Evolutionary conservation across 2,888 invertebrate genomes (phyloP), one percentile per base, ranked within the genome.

Genomic region (Baronia brevicornis): DNA sequence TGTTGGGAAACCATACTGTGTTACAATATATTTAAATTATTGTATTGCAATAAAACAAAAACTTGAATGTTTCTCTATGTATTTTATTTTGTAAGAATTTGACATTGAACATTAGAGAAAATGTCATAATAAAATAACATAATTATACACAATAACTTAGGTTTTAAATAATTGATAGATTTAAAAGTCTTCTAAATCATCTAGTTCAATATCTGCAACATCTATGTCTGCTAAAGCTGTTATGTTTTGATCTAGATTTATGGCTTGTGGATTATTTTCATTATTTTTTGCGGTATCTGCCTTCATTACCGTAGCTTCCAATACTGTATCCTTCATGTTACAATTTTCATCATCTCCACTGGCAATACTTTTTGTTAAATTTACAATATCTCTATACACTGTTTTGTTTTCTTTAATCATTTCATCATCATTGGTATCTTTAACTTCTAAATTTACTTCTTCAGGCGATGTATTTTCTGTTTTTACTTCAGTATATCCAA

Each of bases 141-240:
- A 15, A n/a, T 27, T 2, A 4, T 9, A 5, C 17, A 26, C 14
- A 14, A 5, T 17, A 26, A 7, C 4, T 18, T 11, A 4, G 11
- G 21, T 1, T 12, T 12, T 4, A 5, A 4, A n/a, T 21, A 10
- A 2, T 10, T 6, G 8, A n/a, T 14, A 11, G 5, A 12, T 18
- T 52, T 40, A 67, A 43, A 59, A 75, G 44, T 75, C 74, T 46
- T 67, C 71, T 17, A 73, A 60, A 48, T 74, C 73, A 3, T 65
- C 63, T 2, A 66, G 69, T 29, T 38, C 35, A 4, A 56, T 42
- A 5, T 42, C 36, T 12, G 12, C 17, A 4, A 39, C 26, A 20
- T 36, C 29, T 3, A 33, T 20, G 4, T 25, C 26, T n/a, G n/a
- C n/a, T n/a, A n/a, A n/a, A 1, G 59, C 36, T 0, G 49, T 24